Percentiles rank a stretch among this genome's conserved stretches.
Conservation (phyloP, 2,797 vertebrate genomes). For the Silurus aristotelis region DNA sequence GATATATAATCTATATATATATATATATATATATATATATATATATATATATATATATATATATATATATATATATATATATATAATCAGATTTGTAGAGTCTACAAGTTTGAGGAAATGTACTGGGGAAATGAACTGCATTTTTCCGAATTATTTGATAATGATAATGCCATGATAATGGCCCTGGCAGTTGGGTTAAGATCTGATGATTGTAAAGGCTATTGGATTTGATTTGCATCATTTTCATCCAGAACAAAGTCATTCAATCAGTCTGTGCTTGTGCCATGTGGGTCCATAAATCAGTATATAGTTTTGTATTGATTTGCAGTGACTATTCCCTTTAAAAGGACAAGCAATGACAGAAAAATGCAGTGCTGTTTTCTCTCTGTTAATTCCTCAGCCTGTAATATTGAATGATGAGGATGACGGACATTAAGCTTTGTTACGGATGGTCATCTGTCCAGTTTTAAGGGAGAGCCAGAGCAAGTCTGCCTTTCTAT, state of each 20-base stretch:
- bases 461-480: slow-evolving; percentile 29
- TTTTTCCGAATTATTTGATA: not conserved
- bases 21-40: not conserved
- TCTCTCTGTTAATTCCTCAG: not conserved
- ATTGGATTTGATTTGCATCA: not conserved
- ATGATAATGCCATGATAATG: too few relatives aligned
- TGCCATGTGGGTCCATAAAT: not conserved
- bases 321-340: not conserved
- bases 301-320: not conserved
- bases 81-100: too few relatives aligned
- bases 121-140: too few relatives aligned
- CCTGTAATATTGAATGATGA: slow-evolving; percentile 6
- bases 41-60: not conserved
- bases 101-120: not conserved
- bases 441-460: slow-evolving; percentile 42
- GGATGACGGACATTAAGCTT: slow-evolving; percentile 10
- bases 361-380: too few relatives aligned
- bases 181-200: not conserved
- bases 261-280: too few relatives aligned
- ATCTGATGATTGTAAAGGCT: not conserved
- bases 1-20: not conserved
- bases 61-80: not conserved
- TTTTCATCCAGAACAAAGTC: not conserved
- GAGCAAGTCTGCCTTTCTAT: not conserved
- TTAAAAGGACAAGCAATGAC: not conserved